Evolutionary conservation across 2,888 invertebrate genomes (phyloP).

Genomic region (Drosophila emarginata): DNA sequence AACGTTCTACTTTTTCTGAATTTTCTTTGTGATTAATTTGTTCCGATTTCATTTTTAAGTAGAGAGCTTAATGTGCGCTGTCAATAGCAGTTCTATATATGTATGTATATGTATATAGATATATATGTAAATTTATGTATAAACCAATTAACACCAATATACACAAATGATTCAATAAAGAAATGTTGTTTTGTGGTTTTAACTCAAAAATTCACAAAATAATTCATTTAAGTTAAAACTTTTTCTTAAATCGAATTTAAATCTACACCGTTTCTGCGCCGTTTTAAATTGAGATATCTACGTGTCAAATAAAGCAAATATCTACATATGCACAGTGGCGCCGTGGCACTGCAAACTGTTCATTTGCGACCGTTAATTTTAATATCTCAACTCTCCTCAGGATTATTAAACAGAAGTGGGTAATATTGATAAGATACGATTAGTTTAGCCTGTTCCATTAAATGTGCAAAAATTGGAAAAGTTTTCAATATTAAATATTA

Average conservation of each 20-base stretch:
- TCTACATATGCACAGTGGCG: neutral
- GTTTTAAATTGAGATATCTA: no score
- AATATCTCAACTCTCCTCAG: no score
- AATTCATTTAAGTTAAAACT: neutral
- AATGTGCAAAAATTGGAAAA: no score
- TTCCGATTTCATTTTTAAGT: conserved; percentile 58
- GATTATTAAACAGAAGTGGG: no score
- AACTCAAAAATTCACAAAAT: neutral
- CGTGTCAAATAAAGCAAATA: neutral
- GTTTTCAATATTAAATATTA: no score
- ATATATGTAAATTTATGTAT: conserved; percentile 10
- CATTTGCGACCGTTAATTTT: no score
- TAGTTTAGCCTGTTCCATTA: no score
- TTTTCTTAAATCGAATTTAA: neutral
- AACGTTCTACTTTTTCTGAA: conserved; percentile 38
- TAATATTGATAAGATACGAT: no score
- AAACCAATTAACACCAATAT: conserved; percentile 6
- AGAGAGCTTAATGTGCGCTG: conserved; percentile 75
- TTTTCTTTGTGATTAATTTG: conserved; percentile 47
- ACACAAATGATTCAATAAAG: conserved; percentile 10
- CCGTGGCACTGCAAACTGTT: neutral
- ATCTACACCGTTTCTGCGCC: neutral
- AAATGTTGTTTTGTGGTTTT: conserved; percentile 10
- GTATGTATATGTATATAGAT: neutral
- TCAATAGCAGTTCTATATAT: conserved; percentile 57